A percentile compares a stretch with the other conserved stretches of the same genome.
These are phyloP conservation scores for Drosophila algonquin DNA, from an alignment of 2,888 invertebrate genomes.

Conservation along the genomic window DNA sequence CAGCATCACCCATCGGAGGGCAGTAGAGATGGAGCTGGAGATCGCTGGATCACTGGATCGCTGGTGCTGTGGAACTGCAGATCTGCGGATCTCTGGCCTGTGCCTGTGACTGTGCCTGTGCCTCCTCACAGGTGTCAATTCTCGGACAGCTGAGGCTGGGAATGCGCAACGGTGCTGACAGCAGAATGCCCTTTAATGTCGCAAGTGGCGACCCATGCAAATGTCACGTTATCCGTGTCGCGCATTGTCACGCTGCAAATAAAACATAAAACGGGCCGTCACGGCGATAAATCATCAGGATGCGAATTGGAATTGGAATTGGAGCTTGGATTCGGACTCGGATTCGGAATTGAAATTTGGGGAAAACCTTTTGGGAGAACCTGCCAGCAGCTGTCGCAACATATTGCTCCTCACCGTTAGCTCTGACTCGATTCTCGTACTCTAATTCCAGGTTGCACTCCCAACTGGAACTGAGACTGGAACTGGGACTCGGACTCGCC, in stretches of 20 bases:
- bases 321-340: constrained; percentile 11
- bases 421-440: constrained; percentile 4
- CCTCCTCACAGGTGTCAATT: constrained; percentile 73
- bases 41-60: too few relatives aligned
- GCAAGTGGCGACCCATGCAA: constrained; percentile 61
- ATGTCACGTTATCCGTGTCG: constrained; percentile 62
- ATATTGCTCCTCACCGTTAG: constrained; percentile 22
- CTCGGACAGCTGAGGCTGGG: constrained; percentile 57
- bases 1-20: neutral
- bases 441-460: neutral
- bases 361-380: neutral
- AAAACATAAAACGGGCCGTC: constrained; percentile 77
- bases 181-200: constrained; percentile 83
- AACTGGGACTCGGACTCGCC: neutral
- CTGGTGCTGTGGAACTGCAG: neutral
- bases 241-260: constrained; percentile 70
- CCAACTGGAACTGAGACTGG: too few relatives aligned
- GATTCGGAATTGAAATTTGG: constrained; percentile 4
- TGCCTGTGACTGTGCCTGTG: neutral
- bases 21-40: neutral
- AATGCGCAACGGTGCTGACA: constrained; percentile 74
- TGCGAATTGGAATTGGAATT: constrained; percentile 13
- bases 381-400: neutral
- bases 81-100: neutral
- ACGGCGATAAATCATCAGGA: constrained; percentile 69